Base-by-base conservation (phyloP, 1,140 invertebrate species). In the Vanessa tameamea region DNA sequence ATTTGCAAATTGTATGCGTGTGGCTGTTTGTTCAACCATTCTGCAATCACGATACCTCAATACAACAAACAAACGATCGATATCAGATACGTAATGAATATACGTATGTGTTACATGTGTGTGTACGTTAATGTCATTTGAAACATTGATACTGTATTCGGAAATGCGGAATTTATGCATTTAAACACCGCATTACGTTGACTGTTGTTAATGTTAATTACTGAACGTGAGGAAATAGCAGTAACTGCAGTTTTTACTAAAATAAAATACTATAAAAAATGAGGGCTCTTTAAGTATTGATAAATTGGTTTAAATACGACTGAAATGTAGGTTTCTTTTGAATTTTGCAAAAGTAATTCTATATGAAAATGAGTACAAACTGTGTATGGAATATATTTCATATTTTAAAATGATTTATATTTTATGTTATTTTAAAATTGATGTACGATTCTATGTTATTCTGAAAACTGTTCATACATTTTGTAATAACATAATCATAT, bases 21-120 rank as follows among this genome's bases (percentile, higher is more conserved):
- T 82, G 67, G 70, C 67, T 81, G 76, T 81, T 81, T 81, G 78
- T 81, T 50, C 68, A 73, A 79, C 75, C 72, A 77, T 79, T 82
- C 79, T 72, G 71, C 82, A 84, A 84, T 84, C 82, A 84, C 81
- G 79, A 80, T 84, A 84, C 77, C 80, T 82, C 79, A 75, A 78
- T 76, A 77, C 71, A 70, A 68, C 75, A 73, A 78, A 78, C 78
- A 78, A 72, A 73, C 72, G 76, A 73, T 72, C 66, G 73, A 65
- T 71, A 67, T 69, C 59, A 47, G 47, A 78, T 69, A 48, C 37
- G 69, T 71, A 75, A 81, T 75, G 72, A 78, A 73, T 78, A 78
- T 75, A 63, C 69, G 55, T 64, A 15, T 57, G 64, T 65, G 16
- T 20, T 51, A 63, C 47, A 12, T 53, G 53, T 68, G 53, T 69